These are phyloP conservation scores for Sebastes glaucus DNA, from an alignment of 2,797 vertebrate genomes.

Conservation along the genomic window DNA sequence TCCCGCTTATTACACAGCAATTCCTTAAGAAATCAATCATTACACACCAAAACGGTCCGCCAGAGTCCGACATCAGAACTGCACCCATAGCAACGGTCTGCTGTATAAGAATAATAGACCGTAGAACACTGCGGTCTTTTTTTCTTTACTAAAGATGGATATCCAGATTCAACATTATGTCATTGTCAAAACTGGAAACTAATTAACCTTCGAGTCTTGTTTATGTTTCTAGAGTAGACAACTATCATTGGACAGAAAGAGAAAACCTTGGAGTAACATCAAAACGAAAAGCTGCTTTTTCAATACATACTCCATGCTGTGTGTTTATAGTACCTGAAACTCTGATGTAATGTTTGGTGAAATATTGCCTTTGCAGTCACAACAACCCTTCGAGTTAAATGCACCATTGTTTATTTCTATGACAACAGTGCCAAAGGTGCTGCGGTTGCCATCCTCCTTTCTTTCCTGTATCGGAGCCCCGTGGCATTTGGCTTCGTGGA, in stretches of 20 bases:
- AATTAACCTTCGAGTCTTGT: neutral
- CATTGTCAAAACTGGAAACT: neutral
- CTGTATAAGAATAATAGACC: too few relatives aligned
- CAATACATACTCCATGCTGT: neutral
- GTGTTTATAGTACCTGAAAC: neutral
- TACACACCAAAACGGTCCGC: too few relatives aligned
- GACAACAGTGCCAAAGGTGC: slow-evolving; percentile 9
- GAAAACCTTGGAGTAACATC: neutral
- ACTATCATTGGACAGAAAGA: neutral
- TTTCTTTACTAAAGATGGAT: neutral
- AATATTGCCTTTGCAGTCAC: slow-evolving; percentile 6
- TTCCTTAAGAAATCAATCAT: too few relatives aligned
- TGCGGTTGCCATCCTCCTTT: neutral
- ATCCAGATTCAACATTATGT: neutral
- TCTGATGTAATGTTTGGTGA: neutral
- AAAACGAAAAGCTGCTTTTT: neutral
- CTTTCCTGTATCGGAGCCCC: neutral
- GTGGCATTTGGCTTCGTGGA: slow-evolving; percentile 23
- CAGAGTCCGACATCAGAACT: too few relatives aligned
- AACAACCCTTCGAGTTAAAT: slow-evolving; percentile 3
- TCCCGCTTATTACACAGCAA: too few relatives aligned
- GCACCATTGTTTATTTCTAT: slow-evolving; percentile 12
- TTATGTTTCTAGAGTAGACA: neutral
- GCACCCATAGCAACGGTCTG: too few relatives aligned
- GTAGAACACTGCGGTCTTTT: neutral